Conservation (phyloP, 2,113 vertebrate genomes). For the Coracopsis vasa region DNA sequence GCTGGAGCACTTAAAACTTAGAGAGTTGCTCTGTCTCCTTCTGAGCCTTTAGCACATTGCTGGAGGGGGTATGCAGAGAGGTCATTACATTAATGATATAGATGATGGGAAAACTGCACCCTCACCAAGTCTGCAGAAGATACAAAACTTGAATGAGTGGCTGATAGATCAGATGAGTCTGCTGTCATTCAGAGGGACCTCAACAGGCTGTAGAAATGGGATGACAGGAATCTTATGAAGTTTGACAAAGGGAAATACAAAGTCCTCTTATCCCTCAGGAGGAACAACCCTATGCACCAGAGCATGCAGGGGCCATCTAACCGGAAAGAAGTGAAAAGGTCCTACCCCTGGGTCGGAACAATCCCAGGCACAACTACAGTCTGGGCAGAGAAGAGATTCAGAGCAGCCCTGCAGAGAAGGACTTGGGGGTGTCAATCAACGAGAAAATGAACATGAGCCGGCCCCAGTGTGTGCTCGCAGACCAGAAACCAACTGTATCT, state of each 20-base stretch:
- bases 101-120: background rate
- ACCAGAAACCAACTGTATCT: too few species aligned
- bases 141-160: background rate
- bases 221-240: background rate
- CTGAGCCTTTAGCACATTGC: accelerated
- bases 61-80: background rate
- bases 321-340: background rate
- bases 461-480: too few species aligned
- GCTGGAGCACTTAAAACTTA: background rate
- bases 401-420: too few species aligned
- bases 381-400: too few species aligned
- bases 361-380: too few species aligned
- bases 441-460: too few species aligned
- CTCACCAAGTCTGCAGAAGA: background rate
- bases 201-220: background rate
- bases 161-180: background rate
- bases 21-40: background rate
- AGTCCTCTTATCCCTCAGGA: background rate
- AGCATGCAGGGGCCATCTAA: background rate
- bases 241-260: background rate
- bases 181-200: background rate
- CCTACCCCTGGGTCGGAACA: too few species aligned
- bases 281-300: background rate
- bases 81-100: background rate
- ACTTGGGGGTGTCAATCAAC: too few species aligned